Base-by-base conservation (phyloP, 2,113 vertebrate species). In the Clupea harengus region DNA sequence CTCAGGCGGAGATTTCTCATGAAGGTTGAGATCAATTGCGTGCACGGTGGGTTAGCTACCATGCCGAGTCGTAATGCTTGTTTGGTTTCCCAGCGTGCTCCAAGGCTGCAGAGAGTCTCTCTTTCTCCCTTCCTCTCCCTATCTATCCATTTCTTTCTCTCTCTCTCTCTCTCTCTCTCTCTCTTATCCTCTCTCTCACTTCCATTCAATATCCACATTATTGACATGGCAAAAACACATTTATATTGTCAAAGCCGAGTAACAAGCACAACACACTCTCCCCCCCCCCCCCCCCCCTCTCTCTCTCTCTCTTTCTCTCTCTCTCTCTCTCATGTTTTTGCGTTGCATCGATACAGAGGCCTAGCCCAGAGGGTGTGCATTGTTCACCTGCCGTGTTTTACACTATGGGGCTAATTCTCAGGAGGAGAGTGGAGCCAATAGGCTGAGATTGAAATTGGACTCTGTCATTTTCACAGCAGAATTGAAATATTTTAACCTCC, bases 1-100 rank as follows among this genome's bases (percentile, higher is more conserved):
- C 64, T 72, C 64, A 72, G 64, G 28, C 57, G 64, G 64, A 85
- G 87, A 83, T 85, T 85, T 83, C 80, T 81, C 84, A 81, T 85
- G 82, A 80, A 72, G 64, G 64, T 28, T 72, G 64, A 72, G 64
- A 72, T 72, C 64, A 72, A 67, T 72, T 72, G 64, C 13, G 28
- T 32, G 64, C 64, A 13, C 64, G 25, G 64, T 72, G 64, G n/a
- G 64, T 72, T 28, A 15, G 64, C 64, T 72, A 32, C 64, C 25
- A 32, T 72, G 64, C 64, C 25, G 64, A 25, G 64, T 13, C 25
- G 25, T 28, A 72, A 28, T 72, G 64, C 64, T 72, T 72, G 64
- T 72, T 72, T 72, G 64, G 25, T 67, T 67, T 67, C 60, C n/a
- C 60, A 3, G 60, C 10, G 60, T 72, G 25, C 25, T 72, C 25